phyloP scores from a whole-genome alignment of 2,797 vertebrate species.

The Rhinogobio ventralis region DNA sequence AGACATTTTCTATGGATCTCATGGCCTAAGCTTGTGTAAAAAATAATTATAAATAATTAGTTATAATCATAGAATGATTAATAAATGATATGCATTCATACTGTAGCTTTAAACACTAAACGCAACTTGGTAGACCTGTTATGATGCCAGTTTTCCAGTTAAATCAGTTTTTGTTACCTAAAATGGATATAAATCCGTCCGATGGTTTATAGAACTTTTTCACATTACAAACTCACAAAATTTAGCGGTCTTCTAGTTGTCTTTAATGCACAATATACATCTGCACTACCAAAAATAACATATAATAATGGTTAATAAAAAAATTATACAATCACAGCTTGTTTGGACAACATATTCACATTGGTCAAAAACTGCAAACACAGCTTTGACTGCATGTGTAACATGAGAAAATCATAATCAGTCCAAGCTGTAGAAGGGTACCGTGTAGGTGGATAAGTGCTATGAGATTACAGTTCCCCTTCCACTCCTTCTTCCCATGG shows the following conservation, averaged over 20 bases:
- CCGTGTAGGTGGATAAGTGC: constrained; percentile 57
- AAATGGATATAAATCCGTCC: not conserved
- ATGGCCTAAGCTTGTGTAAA: not conserved
- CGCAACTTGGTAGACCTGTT: not conserved
- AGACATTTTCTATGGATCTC: too few species aligned
- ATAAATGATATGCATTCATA: not conserved
- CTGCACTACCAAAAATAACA: not conserved
- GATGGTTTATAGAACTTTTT: not conserved
- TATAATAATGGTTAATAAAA: not conserved
- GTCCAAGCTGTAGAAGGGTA: constrained; percentile 58
- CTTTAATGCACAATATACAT: not conserved
- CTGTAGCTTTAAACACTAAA: not conserved
- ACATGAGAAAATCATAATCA: constrained; percentile 57
- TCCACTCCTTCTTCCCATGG: constrained; percentile 44
- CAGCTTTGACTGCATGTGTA: constrained; percentile 41
- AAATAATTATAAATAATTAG: not conserved
- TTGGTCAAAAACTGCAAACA: constrained; percentile 31
- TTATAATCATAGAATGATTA: not conserved
- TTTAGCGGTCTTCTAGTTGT: not conserved
- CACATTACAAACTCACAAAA: not conserved
- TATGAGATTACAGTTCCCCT: constrained; percentile 55
- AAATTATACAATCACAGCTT: not conserved
- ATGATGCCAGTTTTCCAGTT: not conserved
- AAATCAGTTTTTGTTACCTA: not conserved
- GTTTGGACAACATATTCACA: constrained; percentile 8